These are phyloP conservation scores for Sorex araneus DNA, from an alignment of 2,113 vertebrate genomes.

Conservation along the genomic window DNA sequence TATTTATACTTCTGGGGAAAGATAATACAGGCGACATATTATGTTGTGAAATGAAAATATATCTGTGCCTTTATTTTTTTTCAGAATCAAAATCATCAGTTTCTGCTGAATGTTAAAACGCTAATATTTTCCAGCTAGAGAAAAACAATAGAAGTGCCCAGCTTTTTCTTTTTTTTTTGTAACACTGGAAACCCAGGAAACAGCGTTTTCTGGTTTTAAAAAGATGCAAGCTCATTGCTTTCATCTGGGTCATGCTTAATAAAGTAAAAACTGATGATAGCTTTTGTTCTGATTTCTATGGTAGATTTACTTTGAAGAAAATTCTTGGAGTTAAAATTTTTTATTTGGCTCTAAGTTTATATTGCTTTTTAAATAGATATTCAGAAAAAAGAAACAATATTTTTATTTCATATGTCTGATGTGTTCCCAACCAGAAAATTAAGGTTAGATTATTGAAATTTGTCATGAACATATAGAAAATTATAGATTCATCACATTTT, in stretches of 20 bases:
- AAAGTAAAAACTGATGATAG: neutral
- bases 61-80: conserved; percentile 45
- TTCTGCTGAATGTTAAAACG: conserved; percentile 65
- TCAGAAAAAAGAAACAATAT: neutral
- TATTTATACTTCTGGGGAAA: conserved; percentile 3
- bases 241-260: neutral
- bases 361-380: neutral
- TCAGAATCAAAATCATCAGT: conserved; percentile 32
- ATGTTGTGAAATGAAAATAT: conserved; percentile 20
- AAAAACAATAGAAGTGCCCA: conserved; percentile 2
- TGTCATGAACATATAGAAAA: neutral
- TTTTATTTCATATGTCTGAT: neutral
- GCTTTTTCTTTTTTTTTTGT: neutral
- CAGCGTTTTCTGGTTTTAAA: neutral
- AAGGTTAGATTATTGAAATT: conserved; percentile 35
- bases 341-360: conserved; percentile 10
- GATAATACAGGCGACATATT: neutral
- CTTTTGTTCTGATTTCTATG: conserved; percentile 20
- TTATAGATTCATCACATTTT: neutral
- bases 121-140: conserved; percentile 48
- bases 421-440: neutral
- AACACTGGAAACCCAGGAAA: neutral
- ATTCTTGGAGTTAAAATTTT: conserved; percentile 9
- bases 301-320: conserved; percentile 23
- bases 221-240: neutral